Evolutionary conservation across 1,140 invertebrate species (phyloP), one percentile per base, ranked within the genome.

Genomic region (Drosophila micromelanica): DNA sequence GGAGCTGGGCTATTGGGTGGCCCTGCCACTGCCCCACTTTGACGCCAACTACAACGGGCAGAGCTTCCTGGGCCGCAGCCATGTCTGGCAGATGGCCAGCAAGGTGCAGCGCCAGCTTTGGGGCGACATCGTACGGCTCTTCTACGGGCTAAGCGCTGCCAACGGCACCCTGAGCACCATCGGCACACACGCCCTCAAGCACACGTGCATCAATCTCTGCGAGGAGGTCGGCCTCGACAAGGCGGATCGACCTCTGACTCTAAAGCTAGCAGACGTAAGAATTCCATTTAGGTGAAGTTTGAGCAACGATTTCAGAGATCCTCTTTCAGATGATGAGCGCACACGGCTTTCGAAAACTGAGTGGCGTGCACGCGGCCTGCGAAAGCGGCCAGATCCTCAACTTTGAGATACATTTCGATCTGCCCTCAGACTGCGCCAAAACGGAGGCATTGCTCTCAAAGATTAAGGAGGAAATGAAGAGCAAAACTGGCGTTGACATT

Each of bases 171-270:
- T 64, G 5, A 20, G 11, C 38, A 64, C 61, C 49, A 52, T 64
- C 27, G 61, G 61, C 0, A 64, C 32, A 15, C 61, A 64, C 15
- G 12, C 40, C 11, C 40, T 64, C 5, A 64, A 64, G 27, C 61
- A 64, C 27, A 64, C 61, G 3, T 64, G 61, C 37, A 42, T 64
- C 6, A 64, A 64, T 54, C 61, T 52, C 7, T 54, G 35, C 5
- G 61, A 64, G 27, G 32, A 27, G 13, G 54, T 40, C 17, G 61
- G 61, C 7, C 17, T 45, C 23, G 49, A 64, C 9, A 30, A 52
- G 8, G 27, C 38, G 1, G 61, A 54, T 35, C 27, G 27, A 1
- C 49, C 61, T 0, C 12, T 64, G 3, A 23, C 27, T 8, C 12
- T 43, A 6, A 52, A 45, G 11, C 27, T 64, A 12, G 40, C 54